Evolutionary conservation across 2,888 invertebrate species (phyloP).

Genomic region (Boloria euphrosyne): DNA sequence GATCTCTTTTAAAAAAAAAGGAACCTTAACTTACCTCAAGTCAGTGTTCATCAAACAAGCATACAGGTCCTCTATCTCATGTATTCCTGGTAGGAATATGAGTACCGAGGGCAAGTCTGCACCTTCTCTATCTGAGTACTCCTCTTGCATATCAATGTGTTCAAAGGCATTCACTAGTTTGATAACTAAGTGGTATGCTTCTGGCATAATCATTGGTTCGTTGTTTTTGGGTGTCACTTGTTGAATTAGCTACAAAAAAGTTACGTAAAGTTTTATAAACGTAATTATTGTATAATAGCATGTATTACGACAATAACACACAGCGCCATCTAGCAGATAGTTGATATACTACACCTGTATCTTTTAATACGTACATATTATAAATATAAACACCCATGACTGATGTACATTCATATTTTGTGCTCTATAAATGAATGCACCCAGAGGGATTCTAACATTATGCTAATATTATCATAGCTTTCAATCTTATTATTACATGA

Average conservation of each 20-base stretch:
- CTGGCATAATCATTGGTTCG: conserved; percentile 81
- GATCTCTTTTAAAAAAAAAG: too few relatives aligned
- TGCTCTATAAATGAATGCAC: too few relatives aligned
- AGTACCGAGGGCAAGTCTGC: conserved; percentile 85
- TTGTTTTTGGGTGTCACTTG: conserved; percentile 60
- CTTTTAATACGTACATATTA: too few relatives aligned
- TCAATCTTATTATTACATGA: too few relatives aligned
- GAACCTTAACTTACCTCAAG: conserved; percentile 52
- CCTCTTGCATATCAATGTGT: conserved; percentile 80
- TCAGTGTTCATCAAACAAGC: conserved; percentile 57
- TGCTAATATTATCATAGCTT: too few relatives aligned
- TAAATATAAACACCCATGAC: too few relatives aligned
- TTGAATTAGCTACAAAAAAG: conserved; percentile 41
- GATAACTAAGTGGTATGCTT: conserved; percentile 83
- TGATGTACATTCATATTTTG: too few relatives aligned
- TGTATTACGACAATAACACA: too few relatives aligned
- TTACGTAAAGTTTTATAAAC: background rate
- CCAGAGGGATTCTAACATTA: too few relatives aligned
- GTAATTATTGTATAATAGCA: background rate
- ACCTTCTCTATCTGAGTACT: conserved; percentile 52
- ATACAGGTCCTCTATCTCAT: conserved; percentile 90
- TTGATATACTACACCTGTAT: too few relatives aligned
- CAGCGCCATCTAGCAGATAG: too few relatives aligned
- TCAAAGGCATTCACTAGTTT: conserved; percentile 86
- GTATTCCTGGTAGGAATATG: conserved; percentile 94